Evolutionary conservation across 1,140 invertebrate species (phyloP).

Genomic region (Drosophila suzukii): DNA sequence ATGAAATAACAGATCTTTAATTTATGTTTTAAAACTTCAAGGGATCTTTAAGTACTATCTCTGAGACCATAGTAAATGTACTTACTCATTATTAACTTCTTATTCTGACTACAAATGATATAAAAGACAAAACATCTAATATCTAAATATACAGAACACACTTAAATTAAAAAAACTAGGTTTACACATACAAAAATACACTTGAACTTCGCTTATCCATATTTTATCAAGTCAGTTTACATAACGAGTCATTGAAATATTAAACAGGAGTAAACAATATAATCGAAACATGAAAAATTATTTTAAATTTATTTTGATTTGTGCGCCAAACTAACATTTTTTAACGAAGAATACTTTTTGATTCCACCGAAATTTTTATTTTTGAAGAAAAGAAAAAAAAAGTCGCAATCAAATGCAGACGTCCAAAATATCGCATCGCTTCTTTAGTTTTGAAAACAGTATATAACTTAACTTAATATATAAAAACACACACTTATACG

Average conservation of each 20-base stretch:
- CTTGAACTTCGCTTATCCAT: not conserved
- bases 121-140: slow-evolving; percentile 16
- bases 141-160: slow-evolving; percentile 11
- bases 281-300: not conserved
- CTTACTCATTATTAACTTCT: slow-evolving; percentile 20
- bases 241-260: not conserved
- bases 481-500: slow-evolving; percentile 12
- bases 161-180: not conserved
- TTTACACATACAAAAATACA: not conserved
- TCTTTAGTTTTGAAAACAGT: slow-evolving; percentile 5
- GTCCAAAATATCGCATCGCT: not conserved
- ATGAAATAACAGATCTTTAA: slow-evolving; percentile 20
- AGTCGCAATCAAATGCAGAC: not conserved
- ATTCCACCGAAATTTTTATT: not conserved
- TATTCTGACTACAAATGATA: slow-evolving; percentile 16
- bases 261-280: not conserved
- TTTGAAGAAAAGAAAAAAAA: not conserved
- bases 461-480: slow-evolving; percentile 10
- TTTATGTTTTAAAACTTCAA: slow-evolving; percentile 8
- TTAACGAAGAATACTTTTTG: not conserved
- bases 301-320: not conserved
- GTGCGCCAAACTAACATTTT: not conserved
- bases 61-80: slow-evolving; percentile 17
- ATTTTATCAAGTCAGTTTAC: not conserved
- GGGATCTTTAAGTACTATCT: slow-evolving; percentile 4